phyloP scores from a whole-genome alignment of 1,140 invertebrate genomes.

The Lanistes nyassanus region DNA sequence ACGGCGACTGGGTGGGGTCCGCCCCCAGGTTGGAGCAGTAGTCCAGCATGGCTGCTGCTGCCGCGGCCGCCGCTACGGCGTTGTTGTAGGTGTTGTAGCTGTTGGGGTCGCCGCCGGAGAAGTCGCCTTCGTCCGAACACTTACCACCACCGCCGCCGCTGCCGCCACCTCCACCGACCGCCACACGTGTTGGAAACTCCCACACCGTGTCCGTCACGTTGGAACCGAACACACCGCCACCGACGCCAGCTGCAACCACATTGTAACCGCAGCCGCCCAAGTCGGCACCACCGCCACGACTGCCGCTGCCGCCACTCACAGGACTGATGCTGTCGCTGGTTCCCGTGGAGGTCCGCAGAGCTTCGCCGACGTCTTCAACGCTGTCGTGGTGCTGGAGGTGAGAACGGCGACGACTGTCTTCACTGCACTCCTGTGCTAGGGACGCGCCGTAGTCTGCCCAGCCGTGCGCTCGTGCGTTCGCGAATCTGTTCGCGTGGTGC shows the following conservation, averaged over 20 bases:
- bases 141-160: neutral
- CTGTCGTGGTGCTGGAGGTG: neutral
- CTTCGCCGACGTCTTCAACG: slow-evolving; percentile 17
- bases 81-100: slow-evolving; percentile 13
- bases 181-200: neutral
- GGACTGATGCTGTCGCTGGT: neutral
- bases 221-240: neutral
- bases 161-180: neutral
- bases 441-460: too few relatives aligned
- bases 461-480: too few relatives aligned
- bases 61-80: slow-evolving; percentile 16
- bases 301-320: neutral
- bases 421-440: too few relatives aligned
- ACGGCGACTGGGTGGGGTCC: slow-evolving; percentile 19
- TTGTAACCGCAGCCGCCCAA: slow-evolving; percentile 10
- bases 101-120: slow-evolving; percentile 4
- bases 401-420: neutral
- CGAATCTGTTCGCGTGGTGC: too few relatives aligned
- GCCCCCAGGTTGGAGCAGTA: slow-evolving; percentile 30
- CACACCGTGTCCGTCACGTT: slow-evolving; percentile 5
- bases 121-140: neutral
- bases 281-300: neutral
- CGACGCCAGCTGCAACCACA: neutral
- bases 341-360: slow-evolving; percentile 7
- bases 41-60: slow-evolving; percentile 29